A percentile compares a stretch with the other conserved stretches of the same genome.
Evolutionary conservation across 37 sponge, comb jelly and placozoan genomes (phyloP).

Genomic region (Beroe forskalii): DNA sequence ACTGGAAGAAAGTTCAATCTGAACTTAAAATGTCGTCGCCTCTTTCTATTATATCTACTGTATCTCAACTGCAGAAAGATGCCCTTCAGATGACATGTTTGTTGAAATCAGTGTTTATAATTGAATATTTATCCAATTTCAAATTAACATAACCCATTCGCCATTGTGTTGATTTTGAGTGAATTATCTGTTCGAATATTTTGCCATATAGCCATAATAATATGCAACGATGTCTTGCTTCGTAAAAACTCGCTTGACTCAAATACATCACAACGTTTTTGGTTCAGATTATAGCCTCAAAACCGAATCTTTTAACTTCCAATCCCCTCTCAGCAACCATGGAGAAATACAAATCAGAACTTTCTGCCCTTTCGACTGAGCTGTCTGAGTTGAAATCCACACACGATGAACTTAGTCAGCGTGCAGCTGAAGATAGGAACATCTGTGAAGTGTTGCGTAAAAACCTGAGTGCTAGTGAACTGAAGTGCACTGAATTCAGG

Average conservation of each 20-base stretch:
- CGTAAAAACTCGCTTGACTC: no score
- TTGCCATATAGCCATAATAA: no score
- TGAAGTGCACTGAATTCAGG: slow-evolving; percentile 34
- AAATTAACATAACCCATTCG: neutral
- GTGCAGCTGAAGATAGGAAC: neutral
- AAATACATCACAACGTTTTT: no score
- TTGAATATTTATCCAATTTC: neutral
- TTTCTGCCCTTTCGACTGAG: neutral
- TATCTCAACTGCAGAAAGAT: slow-evolving; percentile 34
- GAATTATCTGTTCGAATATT: no score
- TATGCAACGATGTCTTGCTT: no score
- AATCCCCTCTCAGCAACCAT: neutral
- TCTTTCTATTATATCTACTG: neutral
- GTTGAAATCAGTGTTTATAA: neutral
- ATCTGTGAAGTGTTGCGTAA: neutral
- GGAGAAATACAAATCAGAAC: neutral
- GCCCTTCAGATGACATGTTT: slow-evolving; percentile 13
- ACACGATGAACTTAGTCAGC: neutral
- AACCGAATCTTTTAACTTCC: no score
- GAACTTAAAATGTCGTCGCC: slow-evolving; percentile 27
- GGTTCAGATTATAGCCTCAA: no score
- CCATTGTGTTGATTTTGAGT: neutral
- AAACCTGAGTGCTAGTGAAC: neutral
- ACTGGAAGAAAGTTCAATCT: neutral
- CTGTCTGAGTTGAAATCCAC: neutral